Evolutionary conservation across 2,888 invertebrate species (phyloP).

Genomic region (Coleophora deauratella): DNA sequence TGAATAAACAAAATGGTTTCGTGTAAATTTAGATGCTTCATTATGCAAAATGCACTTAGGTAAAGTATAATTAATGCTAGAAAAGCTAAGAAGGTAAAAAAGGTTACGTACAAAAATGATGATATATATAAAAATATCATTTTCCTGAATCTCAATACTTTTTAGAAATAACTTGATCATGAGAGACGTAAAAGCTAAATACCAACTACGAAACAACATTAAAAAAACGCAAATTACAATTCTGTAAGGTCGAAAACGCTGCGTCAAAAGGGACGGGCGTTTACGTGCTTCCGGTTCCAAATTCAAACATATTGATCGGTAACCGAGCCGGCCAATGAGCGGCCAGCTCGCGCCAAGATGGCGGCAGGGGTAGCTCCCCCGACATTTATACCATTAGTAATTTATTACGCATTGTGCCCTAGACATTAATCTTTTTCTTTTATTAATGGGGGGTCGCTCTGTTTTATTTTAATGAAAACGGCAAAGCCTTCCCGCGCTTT

Average conservation of each 20-base stretch:
- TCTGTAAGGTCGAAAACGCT: not conserved
- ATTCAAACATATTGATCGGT: constrained; percentile 53
- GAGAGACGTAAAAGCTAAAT: no score
- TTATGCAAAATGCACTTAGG: no score
- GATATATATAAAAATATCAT: no score
- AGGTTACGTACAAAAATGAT: no score
- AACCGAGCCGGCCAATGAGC: constrained; percentile 50
- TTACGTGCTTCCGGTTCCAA: constrained; percentile 21
- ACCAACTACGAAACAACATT: not conserved
- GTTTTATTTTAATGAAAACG: constrained; percentile 71
- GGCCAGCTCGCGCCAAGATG: constrained; percentile 42
- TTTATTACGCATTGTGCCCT: constrained; percentile 69
- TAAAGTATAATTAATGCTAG: no score
- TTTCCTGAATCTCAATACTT: no score
- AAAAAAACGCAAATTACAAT: not conserved
- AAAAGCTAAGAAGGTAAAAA: no score
- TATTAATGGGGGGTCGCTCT: constrained; percentile 57
- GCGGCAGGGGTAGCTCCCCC: constrained; percentile 53
- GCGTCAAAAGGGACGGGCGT: not conserved
- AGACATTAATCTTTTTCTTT: constrained; percentile 72
- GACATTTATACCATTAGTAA: constrained; percentile 57
- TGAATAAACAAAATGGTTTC: no score
- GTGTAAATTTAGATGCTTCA: no score
- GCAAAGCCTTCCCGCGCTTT: constrained; percentile 39
- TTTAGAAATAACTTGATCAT: no score